These are phyloP conservation scores for Oncorhynchus tshawytscha DNA, from an alignment of 2,113 vertebrate species.

Conservation along the genomic window DNA sequence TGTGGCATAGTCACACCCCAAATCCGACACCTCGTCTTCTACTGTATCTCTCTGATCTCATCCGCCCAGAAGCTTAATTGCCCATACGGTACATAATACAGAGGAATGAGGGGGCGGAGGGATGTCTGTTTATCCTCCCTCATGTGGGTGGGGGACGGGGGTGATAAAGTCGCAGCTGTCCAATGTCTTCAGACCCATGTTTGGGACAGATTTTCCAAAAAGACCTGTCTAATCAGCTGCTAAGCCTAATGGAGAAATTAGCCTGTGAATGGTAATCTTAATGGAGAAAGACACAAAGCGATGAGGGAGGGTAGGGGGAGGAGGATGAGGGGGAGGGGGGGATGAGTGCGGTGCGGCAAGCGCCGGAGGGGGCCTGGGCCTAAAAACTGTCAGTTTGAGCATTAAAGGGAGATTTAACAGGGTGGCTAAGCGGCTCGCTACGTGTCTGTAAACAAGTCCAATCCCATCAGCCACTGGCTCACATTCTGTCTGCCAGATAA, in stretches of 20 bases:
- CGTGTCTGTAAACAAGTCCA: slow-evolving; percentile 83
- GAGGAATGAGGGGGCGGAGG: background rate
- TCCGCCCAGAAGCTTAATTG: slow-evolving; percentile 61
- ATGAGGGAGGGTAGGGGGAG: slow-evolving; percentile 12
- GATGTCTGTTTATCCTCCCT: slow-evolving; percentile 2
- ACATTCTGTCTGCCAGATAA: slow-evolving; percentile 79
- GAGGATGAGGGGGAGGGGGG: slow-evolving; percentile 15
- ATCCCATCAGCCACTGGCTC: slow-evolving; percentile 79
- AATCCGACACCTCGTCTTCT: slow-evolving; percentile 44
- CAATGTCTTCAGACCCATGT: slow-evolving; percentile 53
- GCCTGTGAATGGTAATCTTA: slow-evolving; percentile 68
- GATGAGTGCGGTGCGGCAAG: slow-evolving; percentile 28
- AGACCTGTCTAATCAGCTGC: slow-evolving; percentile 53
- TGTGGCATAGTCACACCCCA: slow-evolving; percentile 55
- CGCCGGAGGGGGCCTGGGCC: slow-evolving; percentile 58
- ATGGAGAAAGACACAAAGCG: slow-evolving; percentile 61
- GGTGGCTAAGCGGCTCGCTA: slow-evolving; percentile 73
- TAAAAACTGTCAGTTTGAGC: slow-evolving; percentile 80
- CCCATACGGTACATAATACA: slow-evolving; percentile 58
- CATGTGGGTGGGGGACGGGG: background rate
- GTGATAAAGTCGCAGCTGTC: slow-evolving; percentile 27
- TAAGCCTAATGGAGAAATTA: slow-evolving; percentile 64
- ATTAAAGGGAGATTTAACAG: slow-evolving; percentile 82
- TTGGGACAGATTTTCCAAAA: slow-evolving; percentile 56
- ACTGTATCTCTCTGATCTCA: background rate